These are phyloP conservation scores for Drosophila baimaii DNA, from an alignment of 1,140 invertebrate genomes.

Conservation along the genomic window DNA sequence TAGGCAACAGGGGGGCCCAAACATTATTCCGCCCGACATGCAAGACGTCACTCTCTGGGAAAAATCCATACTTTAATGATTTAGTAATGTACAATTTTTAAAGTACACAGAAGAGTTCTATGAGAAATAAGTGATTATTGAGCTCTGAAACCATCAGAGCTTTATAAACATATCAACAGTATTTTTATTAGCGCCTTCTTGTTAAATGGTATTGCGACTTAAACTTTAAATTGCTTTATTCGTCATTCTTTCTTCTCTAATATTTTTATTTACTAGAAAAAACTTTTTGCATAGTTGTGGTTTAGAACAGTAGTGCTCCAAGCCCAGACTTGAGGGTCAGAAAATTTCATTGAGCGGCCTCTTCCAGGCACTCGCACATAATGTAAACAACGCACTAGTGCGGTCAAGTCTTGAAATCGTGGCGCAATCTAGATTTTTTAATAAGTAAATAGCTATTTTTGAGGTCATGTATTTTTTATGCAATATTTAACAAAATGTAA, in stretches of 20 bases:
- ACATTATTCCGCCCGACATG: slow-evolving; percentile 10
- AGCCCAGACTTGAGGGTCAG: no score
- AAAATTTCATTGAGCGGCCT: no score
- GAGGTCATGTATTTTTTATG: no score
- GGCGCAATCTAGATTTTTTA: no score
- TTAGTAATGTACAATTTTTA: not conserved
- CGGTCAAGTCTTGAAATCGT: no score
- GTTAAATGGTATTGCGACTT: not conserved
- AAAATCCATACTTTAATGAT: not conserved
- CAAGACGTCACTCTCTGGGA: not conserved
- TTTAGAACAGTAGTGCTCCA: not conserved
- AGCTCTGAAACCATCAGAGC: not conserved
- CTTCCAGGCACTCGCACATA: no score
- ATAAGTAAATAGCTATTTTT: no score
- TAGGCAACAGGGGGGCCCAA: not conserved
- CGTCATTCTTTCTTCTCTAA: no score
- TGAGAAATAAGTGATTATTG: not conserved
- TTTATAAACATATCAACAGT: not conserved
- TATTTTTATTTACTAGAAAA: no score
- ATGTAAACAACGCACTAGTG: no score
- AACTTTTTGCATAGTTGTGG: no score
- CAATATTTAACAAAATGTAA: no score
- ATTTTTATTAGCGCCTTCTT: not conserved
- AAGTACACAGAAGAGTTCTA: not conserved
- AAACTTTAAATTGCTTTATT: not conserved